Evolutionary conservation across 2,113 vertebrate genomes (phyloP), one percentile per base, ranked within the genome.

Genomic region (Campylomormyrus tamandua): DNA sequence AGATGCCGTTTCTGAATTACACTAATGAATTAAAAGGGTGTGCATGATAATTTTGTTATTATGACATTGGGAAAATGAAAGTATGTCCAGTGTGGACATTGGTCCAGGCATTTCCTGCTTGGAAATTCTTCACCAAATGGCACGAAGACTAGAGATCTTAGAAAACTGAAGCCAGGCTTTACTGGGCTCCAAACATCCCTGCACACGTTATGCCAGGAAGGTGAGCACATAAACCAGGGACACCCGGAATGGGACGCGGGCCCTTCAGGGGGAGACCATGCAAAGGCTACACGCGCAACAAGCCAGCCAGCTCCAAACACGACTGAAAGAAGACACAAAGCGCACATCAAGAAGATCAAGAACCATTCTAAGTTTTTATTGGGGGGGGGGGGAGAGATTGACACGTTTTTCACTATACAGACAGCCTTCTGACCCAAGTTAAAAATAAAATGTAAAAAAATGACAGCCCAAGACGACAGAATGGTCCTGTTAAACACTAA

Each of bases 391-490:
- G 94, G 91, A 62, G 6, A 45, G 49, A 74, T 70, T 92, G 90
- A 94, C 93, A 92, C 93, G 93, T 88, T 92, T 91, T 93, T 93
- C 92, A 94, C 93, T 93, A 93, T 91, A 94, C 92, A 93, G 77
- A 92, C 87, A 49, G 91, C 89, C 91, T 91, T 92, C 27, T 90
- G 91, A 90, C 83, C 90, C 91, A 92, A 89, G 74, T 91, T 88
- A 94, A 95, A 94, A 91, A 94, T 94, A 94, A 93, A 93, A 89
- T n/a, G 21, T 62, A 84, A 89, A 89, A 89, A 70, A 91, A 91
- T 90, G 91, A 93, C 93, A 92, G 89, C 93, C 90, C 87, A 94
- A 94, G 92, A 93, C 94, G 92, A 94, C 89, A 92, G 94, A 90
- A 90, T 89, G 89, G 46, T 89, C 83, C 91, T 87, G 91, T 90